Evolutionary conservation across 2,113 vertebrate species (phyloP), one percentile per base, ranked within the genome.

Genomic region (Notiomystis cincta): DNA sequence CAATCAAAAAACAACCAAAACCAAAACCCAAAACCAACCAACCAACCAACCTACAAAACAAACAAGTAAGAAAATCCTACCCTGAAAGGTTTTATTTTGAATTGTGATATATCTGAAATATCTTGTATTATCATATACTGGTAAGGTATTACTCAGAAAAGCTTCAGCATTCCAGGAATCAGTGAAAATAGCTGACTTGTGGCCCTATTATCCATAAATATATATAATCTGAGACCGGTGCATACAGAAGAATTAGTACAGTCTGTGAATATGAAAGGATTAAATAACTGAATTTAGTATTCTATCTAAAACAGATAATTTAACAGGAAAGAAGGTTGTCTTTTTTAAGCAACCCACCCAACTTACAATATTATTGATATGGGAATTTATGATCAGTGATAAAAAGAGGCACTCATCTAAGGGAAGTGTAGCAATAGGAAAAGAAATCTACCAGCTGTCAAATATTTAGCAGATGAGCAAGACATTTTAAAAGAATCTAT

Each of bases 361-460:
- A 44, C 0, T 31, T 48, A 62, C 0, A 0, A 2, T 37, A 47
- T 30, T 56, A 38, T n/a, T 64, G 10, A 24, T 61, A 42, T 0
- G 0, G 10, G 11, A 16, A 70, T 27, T 45, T 62, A 61, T n/a
- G 13, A 21, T 35, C 18, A 78, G 8, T 13, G 11, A 81, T 33
- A 13, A 50, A n/a, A 40, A 40, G 38, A 61, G 9, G 6, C 11
- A 37, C 35, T 9, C 11, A 35, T 33, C n/a, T 27, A 15, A 12
- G 27, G 48, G 40, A 33, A 85, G 33, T 25, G 30, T 5, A 71
- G 42, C 27, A 79, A n/a, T 6, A 45, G 35, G 35, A 77, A 86
- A 83, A 79, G 42, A 69, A 91, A 10, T 7, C 17, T 75, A 54
- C 22, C 15, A 13, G 8, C 8, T 67, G 51, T 40, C 35, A 91